Evolutionary conservation across 2,888 invertebrate species (phyloP), one percentile per base, ranked within the genome.

Genomic region (Drosophila engyochracea): DNA sequence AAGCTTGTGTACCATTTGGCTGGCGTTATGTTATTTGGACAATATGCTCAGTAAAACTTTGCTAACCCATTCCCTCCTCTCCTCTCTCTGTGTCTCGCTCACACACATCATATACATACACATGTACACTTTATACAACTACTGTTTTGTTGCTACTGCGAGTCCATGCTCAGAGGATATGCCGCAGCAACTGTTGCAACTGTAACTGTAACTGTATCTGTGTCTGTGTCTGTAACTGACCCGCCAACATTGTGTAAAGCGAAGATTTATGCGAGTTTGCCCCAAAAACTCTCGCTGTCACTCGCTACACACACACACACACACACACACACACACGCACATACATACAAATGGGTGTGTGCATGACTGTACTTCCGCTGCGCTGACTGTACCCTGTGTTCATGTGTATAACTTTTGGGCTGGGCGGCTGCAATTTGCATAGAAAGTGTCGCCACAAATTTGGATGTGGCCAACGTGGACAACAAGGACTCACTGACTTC

Each of bases 211-310:
- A 67, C 44, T 59, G 58, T 57, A 59, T 35, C 70, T 55, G 71
- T 63, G 70, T 52, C 75, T 60, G 70, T 53, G 71, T 80, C 83
- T 85, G 90, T 62, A 51, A 54, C 85, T 89, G 91, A 92, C 91
- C 92, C 92, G 92, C 92, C 92, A 92, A 92, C 92, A 90, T 90
- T 89, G 90, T 92, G 91, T 92, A 85, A 80, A 83, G 72, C 81
- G 74, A 91, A 91, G 92, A 91, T 91, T 92, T 91, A 91, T 91
- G 91, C 81, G 91, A 91, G 75, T 85, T 91, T 90, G 81, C 81
- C 77, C 91, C 85, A 79, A 89, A 85, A 87, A 87, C 88, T 76
- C 64, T 54, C 63, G 55, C 79, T 77, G 71, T 79, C 70, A 64
- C 62, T 73, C 41, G 33, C 44, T 52, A 37, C 19, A 54, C 25